Conservation (phyloP, 2,888 invertebrate species). For the Celastrina argiolus region DNA sequence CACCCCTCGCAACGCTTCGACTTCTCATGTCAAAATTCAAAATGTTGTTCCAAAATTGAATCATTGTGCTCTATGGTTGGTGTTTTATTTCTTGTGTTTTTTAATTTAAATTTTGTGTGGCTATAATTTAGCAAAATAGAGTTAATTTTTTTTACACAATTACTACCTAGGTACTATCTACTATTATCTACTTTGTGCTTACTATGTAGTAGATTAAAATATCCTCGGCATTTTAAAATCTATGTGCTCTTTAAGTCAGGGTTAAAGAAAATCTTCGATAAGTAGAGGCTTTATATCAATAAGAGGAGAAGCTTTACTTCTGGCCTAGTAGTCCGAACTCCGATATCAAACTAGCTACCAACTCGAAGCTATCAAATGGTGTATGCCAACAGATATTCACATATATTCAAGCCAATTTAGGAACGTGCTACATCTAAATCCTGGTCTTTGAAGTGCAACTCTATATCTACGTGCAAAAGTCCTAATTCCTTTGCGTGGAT, state of each 20-base stretch:
- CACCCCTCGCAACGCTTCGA: conserved; percentile 30
- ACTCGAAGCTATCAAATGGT: conserved; percentile 3
- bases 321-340: background rate
- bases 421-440: background rate
- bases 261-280: too few relatives aligned
- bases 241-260: too few relatives aligned
- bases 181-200: too few relatives aligned
- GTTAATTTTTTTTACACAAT: too few relatives aligned
- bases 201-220: too few relatives aligned
- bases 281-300: background rate
- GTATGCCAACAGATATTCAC: conserved; percentile 12
- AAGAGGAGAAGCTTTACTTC: background rate
- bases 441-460: background rate
- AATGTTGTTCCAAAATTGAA: conserved; percentile 14
- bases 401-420: background rate
- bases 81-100: background rate
- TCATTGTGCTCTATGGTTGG: conserved; percentile 12
- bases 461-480: background rate
- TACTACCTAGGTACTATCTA: too few relatives aligned
- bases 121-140: background rate
- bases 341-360: conserved; percentile 4
- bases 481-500: background rate
- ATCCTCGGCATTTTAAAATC: too few relatives aligned
- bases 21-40: conserved; percentile 20
- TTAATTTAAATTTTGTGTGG: background rate